phyloP scores from a whole-genome alignment of 1,140 invertebrate genomes.

The roundworm (Caenorhabditis elegans) region WBcel235 BX284602.5:345001-345500 shows the following conservation, averaged over 20 bases:
- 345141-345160: conserved; percentile 56
- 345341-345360: no score
- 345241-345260: background rate
- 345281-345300: no score
- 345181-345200: background rate
- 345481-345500: no score
- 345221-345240: background rate
- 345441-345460: no score
- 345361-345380: no score
- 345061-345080: conserved; percentile 52
- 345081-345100: conserved; percentile 37
- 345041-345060: conserved; percentile 58
- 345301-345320: no score
- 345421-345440: no score
- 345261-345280: background rate
- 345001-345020: conserved; percentile 62
- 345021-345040: conserved; percentile 59
- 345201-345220: no score
- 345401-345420: no score
- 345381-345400: no score
- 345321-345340: no score
- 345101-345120: conserved; percentile 41
- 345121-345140: conserved; percentile 53
- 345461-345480: no score
- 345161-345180: conserved; percentile 37